Evolutionary conservation across 37 sponge, comb jelly and placozoan species (phyloP).

Genomic region (Hormiphora californensis): DNA sequence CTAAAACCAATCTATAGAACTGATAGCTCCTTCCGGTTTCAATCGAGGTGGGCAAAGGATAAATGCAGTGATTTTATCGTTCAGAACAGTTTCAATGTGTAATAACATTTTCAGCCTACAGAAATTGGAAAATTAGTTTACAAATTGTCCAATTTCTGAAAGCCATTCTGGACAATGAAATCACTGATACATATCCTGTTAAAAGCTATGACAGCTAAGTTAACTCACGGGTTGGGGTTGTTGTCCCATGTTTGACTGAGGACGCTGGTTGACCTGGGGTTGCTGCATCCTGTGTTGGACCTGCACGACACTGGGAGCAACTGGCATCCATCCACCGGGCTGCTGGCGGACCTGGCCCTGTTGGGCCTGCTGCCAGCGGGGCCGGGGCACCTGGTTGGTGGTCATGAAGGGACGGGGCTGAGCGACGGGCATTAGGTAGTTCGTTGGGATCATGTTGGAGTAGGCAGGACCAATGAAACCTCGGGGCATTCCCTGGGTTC

Average conservation of each 20-base stretch:
- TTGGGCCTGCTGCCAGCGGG: conserved; percentile 54
- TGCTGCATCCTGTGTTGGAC: conserved; percentile 36
- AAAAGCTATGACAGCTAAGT: no score
- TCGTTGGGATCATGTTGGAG: conserved; percentile 46
- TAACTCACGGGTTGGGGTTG: conserved; percentile 41
- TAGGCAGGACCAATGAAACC: conserved; percentile 53
- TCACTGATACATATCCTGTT: no score
- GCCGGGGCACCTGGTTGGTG: conserved; percentile 38
- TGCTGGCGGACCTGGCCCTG: conserved; percentile 52
- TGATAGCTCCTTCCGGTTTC: no score
- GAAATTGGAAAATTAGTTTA: no score
- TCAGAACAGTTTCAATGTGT: no score
- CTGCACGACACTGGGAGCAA: conserved; percentile 14
- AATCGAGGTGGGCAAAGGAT: no score
- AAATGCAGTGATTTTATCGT: no score
- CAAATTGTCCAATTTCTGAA: no score
- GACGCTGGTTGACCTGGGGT: conserved; percentile 29
- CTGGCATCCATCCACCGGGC: conserved; percentile 50
- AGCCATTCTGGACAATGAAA: no score
- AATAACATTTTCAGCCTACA: no score
- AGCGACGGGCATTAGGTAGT: conserved; percentile 51
- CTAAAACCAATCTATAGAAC: no score
- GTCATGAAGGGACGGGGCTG: conserved; percentile 55
- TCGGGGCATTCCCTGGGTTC: conserved; percentile 63
- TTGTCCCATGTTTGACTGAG: conserved; percentile 35